Conservation (phyloP, 2,888 invertebrate genomes). For the Hypolimnas misippus region DNA sequence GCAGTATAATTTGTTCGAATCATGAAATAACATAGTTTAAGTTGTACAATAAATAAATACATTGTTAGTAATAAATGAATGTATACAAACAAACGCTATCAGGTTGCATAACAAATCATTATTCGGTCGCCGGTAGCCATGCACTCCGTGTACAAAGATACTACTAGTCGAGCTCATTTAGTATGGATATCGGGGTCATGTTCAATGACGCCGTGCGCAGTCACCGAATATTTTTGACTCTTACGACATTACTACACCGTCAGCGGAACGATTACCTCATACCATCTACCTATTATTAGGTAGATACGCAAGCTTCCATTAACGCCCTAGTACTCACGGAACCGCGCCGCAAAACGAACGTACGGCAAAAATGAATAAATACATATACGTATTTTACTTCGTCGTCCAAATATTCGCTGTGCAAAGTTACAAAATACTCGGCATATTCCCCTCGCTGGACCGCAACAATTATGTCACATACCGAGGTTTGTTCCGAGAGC, state of each 20-base stretch:
- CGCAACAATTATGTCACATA: constrained; percentile 81
- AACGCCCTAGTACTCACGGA: constrained; percentile 73
- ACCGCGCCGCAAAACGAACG: constrained; percentile 67
- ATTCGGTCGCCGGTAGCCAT: background rate
- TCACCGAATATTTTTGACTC: constrained; percentile 73
- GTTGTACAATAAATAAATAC: background rate
- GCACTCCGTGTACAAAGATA: background rate
- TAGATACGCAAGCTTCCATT: constrained; percentile 67
- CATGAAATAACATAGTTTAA: background rate
- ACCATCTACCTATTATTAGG: constrained; percentile 78
- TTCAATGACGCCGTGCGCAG: constrained; percentile 62
- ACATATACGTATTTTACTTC: constrained; percentile 58
- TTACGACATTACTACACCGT: constrained; percentile 72
- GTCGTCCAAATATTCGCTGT: constrained; percentile 59
- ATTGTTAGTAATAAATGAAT: background rate
- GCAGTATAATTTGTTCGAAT: background rate
- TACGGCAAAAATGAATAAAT: constrained; percentile 61
- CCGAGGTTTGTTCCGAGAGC: constrained; percentile 75
- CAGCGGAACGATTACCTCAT: constrained; percentile 78
- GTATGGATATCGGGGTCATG: constrained; percentile 68
- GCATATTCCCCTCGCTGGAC: constrained; percentile 80
- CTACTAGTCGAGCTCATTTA: constrained; percentile 49
- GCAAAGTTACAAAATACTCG: constrained; percentile 77
- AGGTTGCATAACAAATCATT: constrained; percentile 13
- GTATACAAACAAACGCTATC: constrained; percentile 23